These are phyloP conservation scores for Mesaphorura yosii DNA, from an alignment of 1,140 invertebrate genomes.

Conservation along the genomic window DNA sequence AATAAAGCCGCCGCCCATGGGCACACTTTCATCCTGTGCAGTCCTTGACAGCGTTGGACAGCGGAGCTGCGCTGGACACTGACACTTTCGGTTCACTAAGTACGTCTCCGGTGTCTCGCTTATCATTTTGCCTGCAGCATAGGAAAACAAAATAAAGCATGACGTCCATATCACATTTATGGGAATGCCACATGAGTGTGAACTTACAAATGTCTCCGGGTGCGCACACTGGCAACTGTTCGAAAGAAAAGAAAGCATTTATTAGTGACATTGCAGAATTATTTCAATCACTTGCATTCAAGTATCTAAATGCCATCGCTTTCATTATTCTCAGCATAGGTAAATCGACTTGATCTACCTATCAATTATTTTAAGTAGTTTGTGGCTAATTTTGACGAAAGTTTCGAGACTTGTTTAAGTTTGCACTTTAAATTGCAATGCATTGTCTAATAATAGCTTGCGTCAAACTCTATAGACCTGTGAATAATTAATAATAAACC, in stretches of 20 bases:
- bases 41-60: conserved; percentile 21
- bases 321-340: background rate
- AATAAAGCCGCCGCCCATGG: conserved; percentile 10
- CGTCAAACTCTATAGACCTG: background rate
- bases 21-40: conserved; percentile 1
- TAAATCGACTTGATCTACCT: background rate
- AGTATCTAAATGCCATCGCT: background rate
- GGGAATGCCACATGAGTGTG: too few relatives aligned
- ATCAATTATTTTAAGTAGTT: too few relatives aligned
- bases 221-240: conserved; percentile 13
- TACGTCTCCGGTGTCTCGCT: conserved; percentile 8
- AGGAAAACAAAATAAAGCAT: too few relatives aligned
- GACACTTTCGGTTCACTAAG: conserved; percentile 27
- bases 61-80: conserved; percentile 14
- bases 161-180: too few relatives aligned
- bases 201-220: conserved; percentile 12
- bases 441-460: background rate
- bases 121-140: conserved; percentile 14
- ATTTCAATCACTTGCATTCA: background rate
- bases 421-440: background rate
- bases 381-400: too few relatives aligned
- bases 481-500: background rate
- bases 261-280: background rate
- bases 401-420: background rate
- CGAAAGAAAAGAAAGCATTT: conserved; percentile 3